A percentile compares a stretch with the other conserved stretches of the same genome.
These are phyloP conservation scores for Dermochelys coriacea DNA, from an alignment of 2,797 vertebrate genomes.

Conservation along the genomic window DNA sequence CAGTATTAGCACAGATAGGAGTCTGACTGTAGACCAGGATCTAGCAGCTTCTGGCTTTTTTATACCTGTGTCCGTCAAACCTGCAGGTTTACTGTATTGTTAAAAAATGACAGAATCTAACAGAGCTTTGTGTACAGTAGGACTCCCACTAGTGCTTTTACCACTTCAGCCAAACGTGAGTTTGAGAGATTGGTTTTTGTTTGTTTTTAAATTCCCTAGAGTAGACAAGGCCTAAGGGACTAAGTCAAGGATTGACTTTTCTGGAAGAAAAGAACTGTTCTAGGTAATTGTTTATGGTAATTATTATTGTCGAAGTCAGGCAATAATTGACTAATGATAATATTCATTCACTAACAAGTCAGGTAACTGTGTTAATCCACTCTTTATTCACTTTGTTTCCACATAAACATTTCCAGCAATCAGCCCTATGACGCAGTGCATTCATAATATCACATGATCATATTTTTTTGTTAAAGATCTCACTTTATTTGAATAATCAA, in stretches of 20 bases:
- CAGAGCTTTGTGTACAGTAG: neutral
- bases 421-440: neutral
- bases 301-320: neutral
- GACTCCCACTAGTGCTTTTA: neutral
- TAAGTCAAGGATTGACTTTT: neutral
- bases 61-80: neutral
- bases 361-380: neutral
- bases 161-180: neutral
- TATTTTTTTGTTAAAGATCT: neutral
- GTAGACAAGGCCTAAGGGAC: neutral
- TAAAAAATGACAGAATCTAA: neutral
- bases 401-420: fast-evolving
- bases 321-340: neutral
- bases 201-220: neutral
- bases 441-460: neutral
- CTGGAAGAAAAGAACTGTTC: neutral
- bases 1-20: neutral
- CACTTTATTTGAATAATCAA: neutral
- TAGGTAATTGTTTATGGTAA: fast-evolving
- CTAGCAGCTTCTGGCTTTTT: neutral
- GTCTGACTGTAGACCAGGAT: neutral
- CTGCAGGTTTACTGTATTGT: fast-evolving
- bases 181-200: neutral
- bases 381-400: fast-evolving
- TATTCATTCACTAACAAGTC: neutral